Conservation (phyloP, 2,113 vertebrate genomes). For the Bufo bufo region DNA sequence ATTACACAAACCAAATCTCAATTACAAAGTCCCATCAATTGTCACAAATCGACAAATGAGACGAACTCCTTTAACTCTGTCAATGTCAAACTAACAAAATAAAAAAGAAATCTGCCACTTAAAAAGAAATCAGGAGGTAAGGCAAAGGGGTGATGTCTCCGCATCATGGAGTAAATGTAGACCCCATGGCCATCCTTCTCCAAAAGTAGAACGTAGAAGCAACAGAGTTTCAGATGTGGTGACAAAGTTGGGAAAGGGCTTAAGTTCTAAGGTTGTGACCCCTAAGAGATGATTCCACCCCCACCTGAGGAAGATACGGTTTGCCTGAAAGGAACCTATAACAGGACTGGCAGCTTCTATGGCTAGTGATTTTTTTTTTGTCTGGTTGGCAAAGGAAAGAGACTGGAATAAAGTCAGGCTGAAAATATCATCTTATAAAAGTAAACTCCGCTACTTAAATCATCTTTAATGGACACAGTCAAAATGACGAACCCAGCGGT, state of each 20-base stretch:
- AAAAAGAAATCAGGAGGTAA: neutral
- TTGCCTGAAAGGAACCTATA: neutral
- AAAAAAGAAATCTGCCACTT: neutral
- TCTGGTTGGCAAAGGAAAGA: neutral
- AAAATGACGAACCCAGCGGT: neutral
- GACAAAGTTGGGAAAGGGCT: neutral
- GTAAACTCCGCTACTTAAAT: conserved; percentile 21
- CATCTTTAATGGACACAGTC: conserved; percentile 19
- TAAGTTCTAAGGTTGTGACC: neutral
- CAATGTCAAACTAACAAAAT: neutral
- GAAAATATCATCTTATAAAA: neutral
- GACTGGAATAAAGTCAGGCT: neutral
- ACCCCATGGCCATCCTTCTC: neutral
- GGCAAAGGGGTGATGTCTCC: neutral
- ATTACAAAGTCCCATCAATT: neutral
- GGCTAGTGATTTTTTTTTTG: neutral
- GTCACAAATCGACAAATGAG: neutral
- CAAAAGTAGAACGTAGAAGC: no score
- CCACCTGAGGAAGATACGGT: neutral
- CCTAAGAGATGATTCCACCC: neutral
- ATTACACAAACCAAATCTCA: neutral
- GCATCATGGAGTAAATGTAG: neutral
- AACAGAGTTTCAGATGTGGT: neutral
- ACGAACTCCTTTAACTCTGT: neutral
- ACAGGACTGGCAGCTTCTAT: neutral